Evolutionary conservation across 2,113 vertebrate species (phyloP).

Genomic region (Todiramphus chloris): DNA sequence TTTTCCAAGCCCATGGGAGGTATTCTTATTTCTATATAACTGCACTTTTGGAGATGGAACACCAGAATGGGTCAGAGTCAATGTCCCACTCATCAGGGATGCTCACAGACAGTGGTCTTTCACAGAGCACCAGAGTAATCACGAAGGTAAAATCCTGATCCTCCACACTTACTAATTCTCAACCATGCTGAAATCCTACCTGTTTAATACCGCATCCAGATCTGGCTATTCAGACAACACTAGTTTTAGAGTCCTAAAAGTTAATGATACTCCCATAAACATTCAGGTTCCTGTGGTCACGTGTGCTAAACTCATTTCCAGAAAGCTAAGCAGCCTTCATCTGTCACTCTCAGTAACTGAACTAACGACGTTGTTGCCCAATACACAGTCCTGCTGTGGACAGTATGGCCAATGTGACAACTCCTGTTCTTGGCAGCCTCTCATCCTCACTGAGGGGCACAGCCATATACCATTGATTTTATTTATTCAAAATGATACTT

Average conservation of each 20-base stretch:
- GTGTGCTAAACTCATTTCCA: not conserved
- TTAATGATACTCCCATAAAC: not conserved
- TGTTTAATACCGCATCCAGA: not conserved
- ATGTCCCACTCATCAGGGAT: not conserved
- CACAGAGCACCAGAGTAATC: not conserved
- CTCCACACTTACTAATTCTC: not conserved
- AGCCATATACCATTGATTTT: not conserved
- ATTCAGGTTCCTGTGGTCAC: not conserved
- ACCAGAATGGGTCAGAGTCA: not conserved
- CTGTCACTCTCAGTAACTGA: not conserved
- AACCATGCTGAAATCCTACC: not conserved
- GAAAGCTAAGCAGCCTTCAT: not conserved
- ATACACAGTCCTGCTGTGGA: not conserved
- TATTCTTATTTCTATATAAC: not conserved
- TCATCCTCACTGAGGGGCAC: not conserved
- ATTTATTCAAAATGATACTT: conserved; percentile 22
- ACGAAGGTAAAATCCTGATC: not conserved
- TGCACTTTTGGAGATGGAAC: not conserved
- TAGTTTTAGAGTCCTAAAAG: not conserved
- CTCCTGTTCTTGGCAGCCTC: not conserved
- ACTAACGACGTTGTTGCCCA: not conserved
- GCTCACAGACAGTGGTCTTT: not conserved
- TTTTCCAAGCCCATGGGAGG: not conserved
- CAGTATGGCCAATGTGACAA: not conserved
- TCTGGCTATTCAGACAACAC: not conserved